phyloP scores from a whole-genome alignment of 2,113 vertebrate genomes.

The Sinocyclocheilus maitianheensis region DNA sequence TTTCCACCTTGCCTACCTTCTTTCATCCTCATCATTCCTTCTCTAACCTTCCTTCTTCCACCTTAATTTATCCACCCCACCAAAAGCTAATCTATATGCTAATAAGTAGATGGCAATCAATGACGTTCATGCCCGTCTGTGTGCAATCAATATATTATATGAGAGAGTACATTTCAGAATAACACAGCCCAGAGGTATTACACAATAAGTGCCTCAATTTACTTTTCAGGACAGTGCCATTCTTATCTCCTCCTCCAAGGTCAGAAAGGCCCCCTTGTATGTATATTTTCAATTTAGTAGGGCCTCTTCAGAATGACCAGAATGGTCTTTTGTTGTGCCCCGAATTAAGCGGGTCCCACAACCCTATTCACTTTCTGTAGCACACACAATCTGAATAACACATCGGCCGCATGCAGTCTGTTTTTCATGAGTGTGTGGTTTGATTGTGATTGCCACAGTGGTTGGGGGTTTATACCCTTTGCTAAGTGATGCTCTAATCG shows the following conservation, averaged over 20 bases:
- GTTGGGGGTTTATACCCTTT: slow-evolving; percentile 24
- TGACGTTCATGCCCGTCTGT: slow-evolving; percentile 71
- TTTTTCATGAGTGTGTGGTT: neutral
- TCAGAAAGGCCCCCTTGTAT: slow-evolving; percentile 16
- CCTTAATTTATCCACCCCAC: slow-evolving; percentile 61
- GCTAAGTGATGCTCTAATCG: slow-evolving; percentile 28
- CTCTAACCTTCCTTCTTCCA: slow-evolving; percentile 47
- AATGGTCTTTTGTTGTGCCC: slow-evolving; percentile 26
- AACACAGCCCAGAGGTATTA: slow-evolving; percentile 55
- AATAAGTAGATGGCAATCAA: slow-evolving; percentile 87
- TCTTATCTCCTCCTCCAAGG: slow-evolving; percentile 28
- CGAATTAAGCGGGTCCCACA: neutral
- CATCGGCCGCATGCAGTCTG: neutral
- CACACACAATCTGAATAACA: neutral
- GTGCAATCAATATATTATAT: slow-evolving; percentile 82
- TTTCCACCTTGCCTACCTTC: slow-evolving; percentile 13
- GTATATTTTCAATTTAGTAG: slow-evolving; percentile 48
- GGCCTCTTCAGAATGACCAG: neutral
- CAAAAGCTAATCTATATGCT: slow-evolving; percentile 90
- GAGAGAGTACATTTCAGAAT: slow-evolving; percentile 65
- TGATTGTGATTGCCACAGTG: slow-evolving; percentile 16
- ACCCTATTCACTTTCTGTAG: neutral
- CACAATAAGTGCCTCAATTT: slow-evolving; percentile 69
- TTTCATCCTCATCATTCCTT: slow-evolving; percentile 39
- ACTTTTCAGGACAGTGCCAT: slow-evolving; percentile 28